Conservation (phyloP, 1,140 invertebrate species). For the Bilobella aurantiaca region DNA sequence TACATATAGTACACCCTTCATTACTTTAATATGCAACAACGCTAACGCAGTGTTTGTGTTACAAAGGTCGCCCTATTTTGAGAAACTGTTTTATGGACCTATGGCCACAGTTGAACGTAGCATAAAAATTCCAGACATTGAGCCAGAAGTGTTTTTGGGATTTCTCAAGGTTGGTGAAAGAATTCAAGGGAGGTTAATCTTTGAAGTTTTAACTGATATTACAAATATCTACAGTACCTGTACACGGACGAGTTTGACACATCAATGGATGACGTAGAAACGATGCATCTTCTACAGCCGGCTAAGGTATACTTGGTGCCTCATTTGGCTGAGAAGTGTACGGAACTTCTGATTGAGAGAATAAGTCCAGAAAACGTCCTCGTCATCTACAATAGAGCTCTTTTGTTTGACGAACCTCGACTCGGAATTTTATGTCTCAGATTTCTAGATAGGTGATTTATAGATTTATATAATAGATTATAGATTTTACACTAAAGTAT, state of each 20-base stretch:
- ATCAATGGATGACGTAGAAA: conserved; percentile 30
- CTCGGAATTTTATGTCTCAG: conserved; percentile 40
- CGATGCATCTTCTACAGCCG: conserved; percentile 39
- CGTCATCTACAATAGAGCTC: conserved; percentile 74
- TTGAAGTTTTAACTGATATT: neutral
- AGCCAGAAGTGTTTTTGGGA: conserved; percentile 30
- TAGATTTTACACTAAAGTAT: too few species aligned
- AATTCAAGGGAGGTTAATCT: neutral
- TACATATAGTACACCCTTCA: neutral
- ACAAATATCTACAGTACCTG: conserved; percentile 24
- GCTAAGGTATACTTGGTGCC: conserved; percentile 90
- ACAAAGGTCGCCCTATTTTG: conserved; percentile 10
- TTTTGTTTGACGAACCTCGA: conserved; percentile 82
- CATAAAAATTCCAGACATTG: conserved; percentile 32
- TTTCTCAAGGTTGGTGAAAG: conserved; percentile 28
- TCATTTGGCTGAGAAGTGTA: conserved; percentile 75
- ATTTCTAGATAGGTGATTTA: conserved; percentile 29
- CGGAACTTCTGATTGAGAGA: conserved; percentile 81
- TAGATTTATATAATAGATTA: too few species aligned
- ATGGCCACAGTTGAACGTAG: conserved; percentile 25
- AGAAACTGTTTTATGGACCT: conserved; percentile 30
- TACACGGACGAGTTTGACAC: conserved; percentile 34
- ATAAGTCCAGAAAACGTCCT: conserved; percentile 85
- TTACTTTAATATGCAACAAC: neutral
- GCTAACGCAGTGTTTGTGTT: neutral